Conservation (phyloP, 2,888 invertebrate genomes). For the Coelopa pilipes region DNA sequence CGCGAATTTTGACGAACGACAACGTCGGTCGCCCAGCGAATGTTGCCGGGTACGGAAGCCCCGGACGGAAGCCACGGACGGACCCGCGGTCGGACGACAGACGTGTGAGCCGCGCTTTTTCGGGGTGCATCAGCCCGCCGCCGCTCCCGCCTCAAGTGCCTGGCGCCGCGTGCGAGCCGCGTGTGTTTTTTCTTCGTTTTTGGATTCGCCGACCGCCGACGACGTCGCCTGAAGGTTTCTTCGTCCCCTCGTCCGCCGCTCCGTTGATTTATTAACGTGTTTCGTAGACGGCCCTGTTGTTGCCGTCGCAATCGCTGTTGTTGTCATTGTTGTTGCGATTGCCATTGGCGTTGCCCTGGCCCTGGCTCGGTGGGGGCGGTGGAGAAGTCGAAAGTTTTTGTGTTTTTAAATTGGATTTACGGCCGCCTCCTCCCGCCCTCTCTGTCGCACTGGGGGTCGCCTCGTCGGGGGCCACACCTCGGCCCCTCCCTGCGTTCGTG, state of each 20-base stretch:
- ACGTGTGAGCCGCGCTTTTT: too few relatives aligned
- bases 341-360: too few relatives aligned
- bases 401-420: constrained; percentile 6
- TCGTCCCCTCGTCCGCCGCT: too few relatives aligned
- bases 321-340: too few relatives aligned
- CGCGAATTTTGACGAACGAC: background rate
- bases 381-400: background rate
- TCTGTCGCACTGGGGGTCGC: too few relatives aligned
- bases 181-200: background rate
- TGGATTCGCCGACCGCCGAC: too few relatives aligned
- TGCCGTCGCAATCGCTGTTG: too few relatives aligned
- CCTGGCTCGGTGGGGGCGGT: too few relatives aligned
- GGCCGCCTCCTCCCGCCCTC: background rate
- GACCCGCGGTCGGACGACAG: too few relatives aligned
- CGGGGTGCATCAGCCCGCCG: background rate
- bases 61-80: background rate
- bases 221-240: too few relatives aligned
- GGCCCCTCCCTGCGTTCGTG: background rate
- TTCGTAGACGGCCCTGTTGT: background rate
- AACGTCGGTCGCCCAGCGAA: background rate
- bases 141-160: background rate
- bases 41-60: background rate
- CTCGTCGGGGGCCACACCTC: too few relatives aligned
- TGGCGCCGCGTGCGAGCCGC: background rate
- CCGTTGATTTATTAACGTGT: constrained; percentile 18